Percentiles rank a stretch among this genome's conserved stretches.
Conservation (phyloP, 2,888 invertebrate species). For the Flexamia atlantica region DNA sequence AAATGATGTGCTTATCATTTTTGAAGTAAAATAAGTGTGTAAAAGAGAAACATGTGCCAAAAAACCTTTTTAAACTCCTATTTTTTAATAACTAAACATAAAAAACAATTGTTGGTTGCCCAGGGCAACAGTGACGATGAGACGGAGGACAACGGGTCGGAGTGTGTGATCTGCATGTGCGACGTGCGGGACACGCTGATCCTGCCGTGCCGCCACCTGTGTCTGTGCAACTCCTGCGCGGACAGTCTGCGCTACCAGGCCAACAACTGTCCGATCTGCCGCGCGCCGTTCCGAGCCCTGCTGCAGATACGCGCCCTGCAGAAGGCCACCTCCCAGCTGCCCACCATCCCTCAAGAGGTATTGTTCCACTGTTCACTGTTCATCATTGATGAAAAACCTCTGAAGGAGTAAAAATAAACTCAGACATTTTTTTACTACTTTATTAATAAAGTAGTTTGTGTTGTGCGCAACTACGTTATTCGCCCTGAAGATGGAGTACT, state of each 20-base stretch:
- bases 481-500: too few species aligned
- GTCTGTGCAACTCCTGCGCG: constrained; percentile 97
- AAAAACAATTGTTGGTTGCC: neutral
- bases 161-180: constrained; percentile 99
- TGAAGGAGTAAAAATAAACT: too few species aligned
- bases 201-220: constrained; percentile 97
- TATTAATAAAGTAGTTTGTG: too few species aligned
- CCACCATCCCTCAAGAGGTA: constrained; percentile 67
- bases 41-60: too few species aligned
- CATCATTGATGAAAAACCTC: too few species aligned
- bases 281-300: constrained; percentile 98
- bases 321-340: constrained; percentile 79
- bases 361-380: too few species aligned
- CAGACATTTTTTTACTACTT: too few species aligned
- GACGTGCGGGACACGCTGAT: constrained; percentile 98
- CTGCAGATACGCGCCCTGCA: constrained; percentile 97
- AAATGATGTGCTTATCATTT: too few species aligned
- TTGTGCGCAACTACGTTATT: too few species aligned
- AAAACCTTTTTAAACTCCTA: too few species aligned
- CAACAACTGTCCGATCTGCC: constrained; percentile 99
- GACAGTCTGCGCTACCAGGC: constrained; percentile 98
- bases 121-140: constrained; percentile 86
- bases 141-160: constrained; percentile 95
- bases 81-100: too few species aligned
- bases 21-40: too few species aligned